Percentiles rank a stretch among this genome's conserved stretches.
These are phyloP conservation scores for Ploceus nigricollis DNA, from an alignment of 2,113 vertebrate genomes.

Conservation along the genomic window DNA sequence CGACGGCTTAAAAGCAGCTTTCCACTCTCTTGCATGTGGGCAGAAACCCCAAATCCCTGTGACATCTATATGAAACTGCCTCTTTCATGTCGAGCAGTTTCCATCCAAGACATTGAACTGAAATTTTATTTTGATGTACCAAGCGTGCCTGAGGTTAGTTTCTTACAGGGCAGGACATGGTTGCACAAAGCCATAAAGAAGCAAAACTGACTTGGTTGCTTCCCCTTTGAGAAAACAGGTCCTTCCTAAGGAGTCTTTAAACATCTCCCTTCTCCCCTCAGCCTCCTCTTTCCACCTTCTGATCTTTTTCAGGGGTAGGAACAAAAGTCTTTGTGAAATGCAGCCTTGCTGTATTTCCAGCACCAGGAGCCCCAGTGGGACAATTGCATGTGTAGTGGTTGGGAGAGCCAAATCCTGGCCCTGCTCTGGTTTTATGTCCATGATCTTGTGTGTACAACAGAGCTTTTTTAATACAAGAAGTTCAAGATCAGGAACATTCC, in stretches of 20 bases:
- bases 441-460: background rate
- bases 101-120: background rate
- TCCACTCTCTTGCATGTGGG: conserved; percentile 8
- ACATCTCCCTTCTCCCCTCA: background rate
- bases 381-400: rapidly evolving
- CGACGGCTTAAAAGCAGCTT: background rate
- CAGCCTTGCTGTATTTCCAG: background rate
- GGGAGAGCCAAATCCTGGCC: background rate
- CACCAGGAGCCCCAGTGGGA: background rate
- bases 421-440: background rate
- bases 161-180: background rate
- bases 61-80: background rate
- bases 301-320: background rate
- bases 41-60: background rate
- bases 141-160: background rate
- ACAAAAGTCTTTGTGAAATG: background rate
- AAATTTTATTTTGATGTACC: background rate
- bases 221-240: background rate
- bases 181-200: background rate
- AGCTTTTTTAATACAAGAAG: background rate
- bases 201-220: background rate
- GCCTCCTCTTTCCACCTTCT: background rate
- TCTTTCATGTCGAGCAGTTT: background rate
- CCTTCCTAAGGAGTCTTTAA: background rate
- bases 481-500: background rate